phyloP scores from a whole-genome alignment of 2,888 invertebrate genomes.

The Augiades crinisus region DNA sequence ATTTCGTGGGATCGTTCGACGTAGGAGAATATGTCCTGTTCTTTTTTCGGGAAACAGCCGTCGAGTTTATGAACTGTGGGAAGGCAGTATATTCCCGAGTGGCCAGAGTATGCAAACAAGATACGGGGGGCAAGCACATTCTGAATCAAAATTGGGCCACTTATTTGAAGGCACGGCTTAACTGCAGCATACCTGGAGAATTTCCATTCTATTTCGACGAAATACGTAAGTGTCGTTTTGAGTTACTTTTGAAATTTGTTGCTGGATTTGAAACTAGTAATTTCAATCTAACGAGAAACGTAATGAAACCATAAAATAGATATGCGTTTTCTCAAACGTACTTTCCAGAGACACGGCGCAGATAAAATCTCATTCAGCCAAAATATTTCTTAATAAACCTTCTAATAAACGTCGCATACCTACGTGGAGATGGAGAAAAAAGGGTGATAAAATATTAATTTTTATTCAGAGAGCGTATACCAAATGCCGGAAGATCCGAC shows the following conservation, averaged over 20 bases:
- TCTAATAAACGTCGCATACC: slow-evolving; percentile 9
- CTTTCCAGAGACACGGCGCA: no score
- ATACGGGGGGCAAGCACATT: slow-evolving; percentile 84
- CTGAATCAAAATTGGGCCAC: slow-evolving; percentile 86
- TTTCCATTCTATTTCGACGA: slow-evolving; percentile 89
- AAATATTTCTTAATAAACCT: background rate
- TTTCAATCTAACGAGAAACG: no score
- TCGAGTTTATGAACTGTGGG: slow-evolving; percentile 86
- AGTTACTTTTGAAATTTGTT: background rate
- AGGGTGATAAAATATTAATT: slow-evolving; percentile 28
- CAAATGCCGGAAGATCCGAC: slow-evolving; percentile 83
- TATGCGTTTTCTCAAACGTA: no score
- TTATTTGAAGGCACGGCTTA: slow-evolving; percentile 85
- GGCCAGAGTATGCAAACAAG: slow-evolving; percentile 87
- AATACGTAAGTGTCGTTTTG: slow-evolving; percentile 79
- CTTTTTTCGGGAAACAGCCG: slow-evolving; percentile 87
- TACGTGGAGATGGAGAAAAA: slow-evolving; percentile 9
- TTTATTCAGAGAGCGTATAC: slow-evolving; percentile 83
- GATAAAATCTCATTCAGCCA: background rate
- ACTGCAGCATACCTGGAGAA: slow-evolving; percentile 87
- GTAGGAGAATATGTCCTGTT: slow-evolving; percentile 85
- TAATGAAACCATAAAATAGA: no score
- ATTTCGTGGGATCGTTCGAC: slow-evolving; percentile 87
- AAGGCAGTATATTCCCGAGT: slow-evolving; percentile 87
- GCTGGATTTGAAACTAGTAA: slow-evolving; percentile 5